phyloP scores from a whole-genome alignment of 2,888 invertebrate species.

The Clunio marinus region DNA sequence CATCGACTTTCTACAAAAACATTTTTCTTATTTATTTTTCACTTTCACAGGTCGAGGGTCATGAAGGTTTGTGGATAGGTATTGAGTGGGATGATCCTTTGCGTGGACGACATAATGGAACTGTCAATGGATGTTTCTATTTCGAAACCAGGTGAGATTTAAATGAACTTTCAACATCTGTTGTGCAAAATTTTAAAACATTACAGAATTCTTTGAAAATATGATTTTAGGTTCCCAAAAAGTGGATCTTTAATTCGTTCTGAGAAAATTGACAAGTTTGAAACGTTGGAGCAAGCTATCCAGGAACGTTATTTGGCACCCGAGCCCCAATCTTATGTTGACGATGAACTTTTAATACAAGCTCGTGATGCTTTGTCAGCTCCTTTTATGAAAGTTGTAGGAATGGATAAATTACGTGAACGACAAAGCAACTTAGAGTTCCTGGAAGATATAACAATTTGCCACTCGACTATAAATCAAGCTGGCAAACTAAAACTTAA shows the following conservation, averaged over 20 bases:
- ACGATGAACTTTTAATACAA: constrained; percentile 58
- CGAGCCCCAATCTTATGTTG: constrained; percentile 55
- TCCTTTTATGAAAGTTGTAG: constrained; percentile 74
- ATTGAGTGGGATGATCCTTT: constrained; percentile 92
- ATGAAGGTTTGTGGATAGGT: constrained; percentile 79
- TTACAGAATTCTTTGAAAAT: constrained; percentile 12
- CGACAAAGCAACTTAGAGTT: constrained; percentile 55
- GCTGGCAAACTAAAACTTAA: constrained; percentile 60
- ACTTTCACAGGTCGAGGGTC: constrained; percentile 55
- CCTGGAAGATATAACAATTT: constrained; percentile 48
- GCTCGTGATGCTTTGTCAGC: constrained; percentile 72
- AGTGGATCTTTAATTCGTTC: constrained; percentile 87
- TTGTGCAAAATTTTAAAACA: background rate
- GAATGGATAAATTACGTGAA: constrained; percentile 75
- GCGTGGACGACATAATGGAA: constrained; percentile 91
- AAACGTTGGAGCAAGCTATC: constrained; percentile 71
- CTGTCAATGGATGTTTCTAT: constrained; percentile 73
- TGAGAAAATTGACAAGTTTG: constrained; percentile 70
- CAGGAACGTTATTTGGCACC: constrained; percentile 58
- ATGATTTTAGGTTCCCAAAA: constrained; percentile 58
- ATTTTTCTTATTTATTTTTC: background rate
- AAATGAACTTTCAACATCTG: background rate
- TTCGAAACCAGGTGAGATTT: constrained; percentile 63
- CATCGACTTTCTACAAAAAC: background rate
- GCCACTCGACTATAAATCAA: constrained; percentile 55